Evolutionary conservation across 2,113 vertebrate species (phyloP).

Genomic region (Salvelinus sp.): DNA sequence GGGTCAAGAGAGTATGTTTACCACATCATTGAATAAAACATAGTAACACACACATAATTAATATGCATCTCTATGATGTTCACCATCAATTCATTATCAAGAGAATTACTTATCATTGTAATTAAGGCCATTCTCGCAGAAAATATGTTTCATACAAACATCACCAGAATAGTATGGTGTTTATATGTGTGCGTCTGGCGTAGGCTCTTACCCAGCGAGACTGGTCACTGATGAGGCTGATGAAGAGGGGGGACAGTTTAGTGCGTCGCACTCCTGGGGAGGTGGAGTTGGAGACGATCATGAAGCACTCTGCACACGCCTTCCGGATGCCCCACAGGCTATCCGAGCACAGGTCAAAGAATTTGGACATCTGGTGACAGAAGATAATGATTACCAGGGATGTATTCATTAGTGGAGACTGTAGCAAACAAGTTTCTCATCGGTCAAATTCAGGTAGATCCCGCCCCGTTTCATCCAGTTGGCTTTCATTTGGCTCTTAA

Average conservation of each 20-base stretch:
- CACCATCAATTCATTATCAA: too few relatives aligned
- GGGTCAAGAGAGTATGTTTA: not conserved
- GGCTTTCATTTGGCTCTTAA: too few relatives aligned
- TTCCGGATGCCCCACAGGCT: constrained; percentile 87
- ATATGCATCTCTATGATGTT: not conserved
- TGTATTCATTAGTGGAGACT: too few relatives aligned
- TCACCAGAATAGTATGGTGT: not conserved
- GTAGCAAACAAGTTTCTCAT: too few relatives aligned
- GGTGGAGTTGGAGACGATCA: constrained; percentile 83
- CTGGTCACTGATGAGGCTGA: constrained; percentile 88
- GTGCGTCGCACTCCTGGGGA: constrained; percentile 81
- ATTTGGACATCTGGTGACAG: constrained; percentile 79
- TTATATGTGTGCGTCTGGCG: not conserved
- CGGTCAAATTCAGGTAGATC: too few relatives aligned
- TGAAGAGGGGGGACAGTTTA: constrained; percentile 84
- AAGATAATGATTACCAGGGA: constrained; percentile 5
- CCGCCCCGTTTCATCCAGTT: too few relatives aligned
- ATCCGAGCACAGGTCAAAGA: constrained; percentile 89
- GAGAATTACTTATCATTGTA: not conserved
- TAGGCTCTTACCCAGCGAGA: constrained; percentile 80
- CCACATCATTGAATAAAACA: not conserved
- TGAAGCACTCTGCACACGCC: constrained; percentile 88
- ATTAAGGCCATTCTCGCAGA: not conserved
- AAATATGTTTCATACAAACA: not conserved
- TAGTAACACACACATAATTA: not conserved